phyloP scores from a whole-genome alignment of 2,113 vertebrate genomes.

The Cochlearius cochlearius region DNA sequence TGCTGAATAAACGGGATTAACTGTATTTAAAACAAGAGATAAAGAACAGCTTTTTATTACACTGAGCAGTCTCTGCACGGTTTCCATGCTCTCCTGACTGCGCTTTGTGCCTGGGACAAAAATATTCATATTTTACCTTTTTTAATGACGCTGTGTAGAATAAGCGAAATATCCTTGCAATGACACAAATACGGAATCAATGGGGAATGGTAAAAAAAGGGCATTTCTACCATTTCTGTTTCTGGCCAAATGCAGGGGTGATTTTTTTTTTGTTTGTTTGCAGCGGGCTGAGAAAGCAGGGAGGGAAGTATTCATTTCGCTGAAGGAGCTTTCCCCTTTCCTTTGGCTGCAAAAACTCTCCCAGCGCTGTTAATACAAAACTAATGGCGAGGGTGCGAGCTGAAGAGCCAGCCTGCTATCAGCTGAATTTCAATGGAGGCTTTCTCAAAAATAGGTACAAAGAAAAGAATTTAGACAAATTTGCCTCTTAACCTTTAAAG shows the following conservation, averaged over 20 bases:
- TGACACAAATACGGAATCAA: not conserved
- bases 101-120: slow-evolving; percentile 21
- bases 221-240: slow-evolving; percentile 3
- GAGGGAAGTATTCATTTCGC: not conserved
- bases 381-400: slow-evolving; percentile 20
- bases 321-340: not conserved
- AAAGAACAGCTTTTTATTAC: slow-evolving; percentile 59
- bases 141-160: not conserved
- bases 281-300: not conserved
- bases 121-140: slow-evolving; percentile 8
- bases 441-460: slow-evolving; percentile 61
- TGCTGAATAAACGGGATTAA: slow-evolving; percentile 71
- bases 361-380: slow-evolving; percentile 15
- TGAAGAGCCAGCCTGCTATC: slow-evolving; percentile 41
- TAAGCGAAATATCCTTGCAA: slow-evolving; percentile 16
- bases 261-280: not conserved
- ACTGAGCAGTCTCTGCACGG: slow-evolving; percentile 12
- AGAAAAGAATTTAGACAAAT: slow-evolving; percentile 81
- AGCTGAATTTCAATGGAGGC: slow-evolving; percentile 61
- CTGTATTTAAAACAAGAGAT: slow-evolving; percentile 70
- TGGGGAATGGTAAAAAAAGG: not conserved
- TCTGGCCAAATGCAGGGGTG: not conserved
- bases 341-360: slow-evolving; percentile 7
- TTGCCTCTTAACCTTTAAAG: slow-evolving; percentile 83
- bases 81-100: slow-evolving; percentile 9